Evolutionary conservation across 2,797 vertebrate species (phyloP), one percentile per base, ranked within the genome.

Genomic region (Hoplostethus mediterraneus): DNA sequence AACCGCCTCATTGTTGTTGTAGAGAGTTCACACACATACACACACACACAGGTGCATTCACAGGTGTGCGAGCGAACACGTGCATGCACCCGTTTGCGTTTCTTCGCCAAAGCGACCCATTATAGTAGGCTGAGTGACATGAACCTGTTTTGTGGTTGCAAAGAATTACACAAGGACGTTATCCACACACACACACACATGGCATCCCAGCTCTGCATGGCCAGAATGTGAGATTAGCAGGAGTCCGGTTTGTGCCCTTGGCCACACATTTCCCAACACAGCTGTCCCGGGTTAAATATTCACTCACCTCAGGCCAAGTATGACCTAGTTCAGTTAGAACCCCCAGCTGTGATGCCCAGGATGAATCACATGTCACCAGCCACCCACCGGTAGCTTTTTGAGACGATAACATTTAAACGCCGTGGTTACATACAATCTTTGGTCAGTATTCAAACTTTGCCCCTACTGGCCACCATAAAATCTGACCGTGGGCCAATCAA

Each of bases 201-300:
- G 33, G 45, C 45, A 10, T 68, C 30, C 14, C 17, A 63, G 60
- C 52, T 6, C 16, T 62, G 25, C 28, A 28, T 0, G 21, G 42
- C 54, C 31, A 55, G 53, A 45, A 68, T n/a, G 61, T 65, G 25
- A 69, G 55, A 70, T 36, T n/a, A 53, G 54, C 42, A 60, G 44
- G 48, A 61, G 54, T 64, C 17, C 61, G 45, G 58, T 53, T 73
- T 17, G 48, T 21, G 70, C 72, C 52, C 45, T 59, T 0, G 4
- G 73, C 60, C 64, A 14, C 48, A 54, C 12, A 21, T 60, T 54
- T 42, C 30, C 45, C 13, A 12, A 21, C 69, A 49, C 67, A 87
- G 84, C 71, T 79, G 66, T 60, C 55, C 56, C 12, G 61, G 69
- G 75, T 75, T 78, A 80, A 76, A 82, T 66, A 81, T 67, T 73